Conservation (phyloP, 2,113 vertebrate species). For the Urocolius indicus region DNA sequence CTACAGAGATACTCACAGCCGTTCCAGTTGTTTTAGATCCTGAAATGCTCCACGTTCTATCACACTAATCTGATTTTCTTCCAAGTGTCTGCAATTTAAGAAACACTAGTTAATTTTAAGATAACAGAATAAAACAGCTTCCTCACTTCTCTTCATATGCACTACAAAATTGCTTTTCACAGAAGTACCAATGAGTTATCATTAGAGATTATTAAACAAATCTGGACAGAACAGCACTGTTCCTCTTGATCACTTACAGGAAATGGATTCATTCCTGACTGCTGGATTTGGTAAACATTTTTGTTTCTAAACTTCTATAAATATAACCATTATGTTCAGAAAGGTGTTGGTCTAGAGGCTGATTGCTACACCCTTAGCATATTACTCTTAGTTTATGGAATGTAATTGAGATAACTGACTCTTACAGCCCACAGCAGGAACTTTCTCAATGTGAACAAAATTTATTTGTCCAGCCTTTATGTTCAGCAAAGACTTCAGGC, state of each 20-base stretch:
- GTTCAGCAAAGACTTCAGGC: background rate
- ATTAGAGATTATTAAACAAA: background rate
- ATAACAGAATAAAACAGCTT: background rate
- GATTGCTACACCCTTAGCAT: no score
- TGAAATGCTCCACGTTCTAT: slow-evolving; percentile 97
- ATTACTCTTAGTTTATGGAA: background rate
- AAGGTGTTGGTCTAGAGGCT: background rate
- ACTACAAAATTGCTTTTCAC: background rate
- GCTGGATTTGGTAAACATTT: background rate
- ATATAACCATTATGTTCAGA: background rate
- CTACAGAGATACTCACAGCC: slow-evolving; percentile 87
- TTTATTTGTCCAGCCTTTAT: background rate
- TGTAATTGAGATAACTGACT: rapidly evolving
- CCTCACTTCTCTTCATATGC: background rate
- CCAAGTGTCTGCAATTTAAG: slow-evolving; percentile 88
- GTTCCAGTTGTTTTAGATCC: slow-evolving; percentile 94
- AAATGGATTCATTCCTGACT: background rate
- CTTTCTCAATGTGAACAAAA: rapidly evolving
- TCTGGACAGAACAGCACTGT: background rate
- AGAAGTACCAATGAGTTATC: background rate
- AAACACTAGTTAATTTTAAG: slow-evolving; percentile 35
- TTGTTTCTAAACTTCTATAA: background rate
- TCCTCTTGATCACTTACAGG: background rate
- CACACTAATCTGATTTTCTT: slow-evolving; percentile 96
- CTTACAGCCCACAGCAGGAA: background rate